phyloP scores from a whole-genome alignment of 2,888 invertebrate genomes.

The Ormyrus labotus region DNA sequence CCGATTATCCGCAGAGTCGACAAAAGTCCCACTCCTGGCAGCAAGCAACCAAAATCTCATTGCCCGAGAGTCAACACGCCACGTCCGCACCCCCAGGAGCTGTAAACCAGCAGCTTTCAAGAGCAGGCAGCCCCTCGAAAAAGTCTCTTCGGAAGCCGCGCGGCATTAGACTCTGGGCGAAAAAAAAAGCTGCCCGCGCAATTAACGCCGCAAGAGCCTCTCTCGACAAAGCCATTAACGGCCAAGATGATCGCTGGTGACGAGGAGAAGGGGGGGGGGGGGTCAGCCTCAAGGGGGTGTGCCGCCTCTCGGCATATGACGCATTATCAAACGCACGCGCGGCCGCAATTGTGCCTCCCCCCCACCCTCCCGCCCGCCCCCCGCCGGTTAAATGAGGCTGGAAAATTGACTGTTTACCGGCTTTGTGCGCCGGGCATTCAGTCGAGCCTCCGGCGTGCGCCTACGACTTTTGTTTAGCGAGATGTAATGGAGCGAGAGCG shows the following conservation, averaged over 20 bases:
- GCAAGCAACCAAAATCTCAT: no score
- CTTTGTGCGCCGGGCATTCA: conserved; percentile 14
- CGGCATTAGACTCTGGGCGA: no score
- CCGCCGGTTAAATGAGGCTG: conserved; percentile 39
- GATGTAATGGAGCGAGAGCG: conserved; percentile 27
- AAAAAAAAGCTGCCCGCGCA: no score
- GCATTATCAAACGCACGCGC: conserved; percentile 45
- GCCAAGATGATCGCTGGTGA: background rate
- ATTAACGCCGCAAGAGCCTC: no score
- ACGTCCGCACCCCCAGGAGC: no score
- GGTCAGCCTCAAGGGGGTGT: background rate
- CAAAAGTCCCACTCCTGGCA: no score
- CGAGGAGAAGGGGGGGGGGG: background rate
- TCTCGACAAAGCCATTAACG: background rate
- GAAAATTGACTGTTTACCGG: conserved; percentile 48
- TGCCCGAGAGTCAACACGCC: no score
- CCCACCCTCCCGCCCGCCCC: background rate
- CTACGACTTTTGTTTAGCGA: background rate
- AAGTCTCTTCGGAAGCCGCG: no score
- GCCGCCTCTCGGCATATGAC: conserved; percentile 42
- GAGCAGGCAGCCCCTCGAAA: no score
- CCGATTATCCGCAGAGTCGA: no score
- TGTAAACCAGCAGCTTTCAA: no score
- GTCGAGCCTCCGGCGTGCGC: background rate
- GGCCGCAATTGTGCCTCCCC: background rate